These are phyloP conservation scores for Exaiptasia diaphana DNA, from an alignment of 64 coral and sea anemone genomes.

Conservation along the genomic window DNA sequence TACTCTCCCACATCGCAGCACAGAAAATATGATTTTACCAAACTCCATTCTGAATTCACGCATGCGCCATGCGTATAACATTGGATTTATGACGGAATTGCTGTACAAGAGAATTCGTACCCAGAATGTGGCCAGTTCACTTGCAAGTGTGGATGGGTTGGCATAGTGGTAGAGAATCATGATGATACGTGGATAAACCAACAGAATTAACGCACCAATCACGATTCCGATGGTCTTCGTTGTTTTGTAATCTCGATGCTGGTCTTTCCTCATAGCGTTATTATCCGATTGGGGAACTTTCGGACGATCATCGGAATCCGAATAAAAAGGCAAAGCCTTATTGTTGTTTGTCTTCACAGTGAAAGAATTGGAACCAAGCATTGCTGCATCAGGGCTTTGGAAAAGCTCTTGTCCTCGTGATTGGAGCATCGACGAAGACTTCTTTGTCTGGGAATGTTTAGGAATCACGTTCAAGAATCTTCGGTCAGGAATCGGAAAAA, in stretches of 20 bases:
- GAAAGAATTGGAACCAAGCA: too few species aligned
- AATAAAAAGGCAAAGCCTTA: too few species aligned
- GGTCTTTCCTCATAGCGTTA: neutral
- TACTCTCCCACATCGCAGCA: too few species aligned
- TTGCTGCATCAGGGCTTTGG: too few species aligned
- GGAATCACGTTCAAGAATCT: too few species aligned
- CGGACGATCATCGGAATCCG: neutral
- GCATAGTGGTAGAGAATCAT: conserved; percentile 33
- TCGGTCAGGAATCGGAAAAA: neutral
- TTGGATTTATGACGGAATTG: conserved; percentile 31
- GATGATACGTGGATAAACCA: conserved; percentile 55
- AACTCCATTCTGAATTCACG: conserved; percentile 55
- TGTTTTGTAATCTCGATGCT: conserved; percentile 26
- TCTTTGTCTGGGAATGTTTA: too few species aligned
- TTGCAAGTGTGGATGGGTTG: neutral
- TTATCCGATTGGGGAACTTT: neutral
- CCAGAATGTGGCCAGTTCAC: conserved; percentile 9
- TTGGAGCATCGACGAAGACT: too few species aligned
- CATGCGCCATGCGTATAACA: conserved; percentile 56
- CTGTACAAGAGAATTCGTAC: conserved; percentile 36
- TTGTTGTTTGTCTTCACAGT: too few species aligned
- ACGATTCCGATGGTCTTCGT: conserved; percentile 40
- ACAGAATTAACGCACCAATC: conserved; percentile 17
- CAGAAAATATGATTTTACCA: too few species aligned
- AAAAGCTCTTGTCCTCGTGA: too few species aligned